phyloP scores from a whole-genome alignment of 2,888 invertebrate species.

The Diplolepis rosae region DNA sequence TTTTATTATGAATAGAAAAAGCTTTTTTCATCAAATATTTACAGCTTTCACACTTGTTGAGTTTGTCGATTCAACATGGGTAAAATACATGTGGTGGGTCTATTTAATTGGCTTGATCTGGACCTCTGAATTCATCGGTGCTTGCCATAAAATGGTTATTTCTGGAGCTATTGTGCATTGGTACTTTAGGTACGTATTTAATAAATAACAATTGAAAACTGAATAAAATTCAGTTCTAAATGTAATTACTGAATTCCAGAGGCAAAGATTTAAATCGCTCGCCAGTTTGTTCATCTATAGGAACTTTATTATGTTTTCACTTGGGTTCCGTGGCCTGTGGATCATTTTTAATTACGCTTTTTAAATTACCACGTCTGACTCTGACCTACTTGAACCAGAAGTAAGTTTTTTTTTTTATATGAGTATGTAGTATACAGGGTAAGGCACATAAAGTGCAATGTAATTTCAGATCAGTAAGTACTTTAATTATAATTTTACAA shows the following conservation, averaged over 20 bases:
- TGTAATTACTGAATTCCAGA: conserved; percentile 71
- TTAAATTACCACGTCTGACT: conserved; percentile 92
- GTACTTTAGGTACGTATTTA: conserved; percentile 85
- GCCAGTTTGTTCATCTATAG: conserved; percentile 83
- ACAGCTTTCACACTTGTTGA: conserved; percentile 81
- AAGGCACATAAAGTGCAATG: too few species aligned
- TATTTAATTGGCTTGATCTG: conserved; percentile 88
- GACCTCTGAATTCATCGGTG: conserved; percentile 95
- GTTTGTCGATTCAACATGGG: conserved; percentile 85
- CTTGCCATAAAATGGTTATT: conserved; percentile 95
- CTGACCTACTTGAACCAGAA: conserved; percentile 92
- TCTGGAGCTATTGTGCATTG: conserved; percentile 95
- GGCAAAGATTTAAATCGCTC: conserved; percentile 79
- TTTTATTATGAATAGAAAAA: background rate
- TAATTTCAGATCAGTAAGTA: too few species aligned
- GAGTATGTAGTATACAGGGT: too few species aligned
- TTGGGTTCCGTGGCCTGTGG: conserved; percentile 97
- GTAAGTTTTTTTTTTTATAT: conserved; percentile 76
- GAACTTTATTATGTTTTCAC: conserved; percentile 89
- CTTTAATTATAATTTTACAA: background rate
- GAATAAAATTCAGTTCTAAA: background rate
- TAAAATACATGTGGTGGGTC: conserved; percentile 96
- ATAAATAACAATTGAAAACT: background rate
- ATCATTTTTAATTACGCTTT: conserved; percentile 92
- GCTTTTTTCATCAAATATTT: conserved; percentile 40